Evolutionary conservation across 2,113 vertebrate genomes (phyloP).

Genomic region (Anguilla japonica): DNA sequence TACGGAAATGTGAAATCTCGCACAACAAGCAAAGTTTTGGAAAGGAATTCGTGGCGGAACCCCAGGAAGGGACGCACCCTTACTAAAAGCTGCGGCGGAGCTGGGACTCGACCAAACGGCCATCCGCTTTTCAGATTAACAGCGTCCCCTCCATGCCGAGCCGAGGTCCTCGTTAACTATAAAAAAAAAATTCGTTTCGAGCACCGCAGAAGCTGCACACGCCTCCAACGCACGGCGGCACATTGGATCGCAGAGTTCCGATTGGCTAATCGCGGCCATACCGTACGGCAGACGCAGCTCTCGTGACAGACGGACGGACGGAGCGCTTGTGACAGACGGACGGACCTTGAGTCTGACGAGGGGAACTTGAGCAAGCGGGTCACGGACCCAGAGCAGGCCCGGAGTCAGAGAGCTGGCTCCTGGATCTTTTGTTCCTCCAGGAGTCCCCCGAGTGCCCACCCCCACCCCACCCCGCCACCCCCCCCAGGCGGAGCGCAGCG

Average conservation of each 20-base stretch:
- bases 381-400: too few relatives aligned
- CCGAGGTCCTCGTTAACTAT: background rate
- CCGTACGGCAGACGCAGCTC: background rate
- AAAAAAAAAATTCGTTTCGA: background rate
- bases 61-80: too few relatives aligned
- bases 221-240: too few relatives aligned
- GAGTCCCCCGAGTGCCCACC: slow-evolving; percentile 44
- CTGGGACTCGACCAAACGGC: too few relatives aligned
- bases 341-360: background rate
- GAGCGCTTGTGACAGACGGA: background rate
- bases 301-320: background rate
- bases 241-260: background rate
- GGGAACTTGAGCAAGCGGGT: background rate
- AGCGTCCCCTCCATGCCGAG: too few relatives aligned
- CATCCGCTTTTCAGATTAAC: background rate
- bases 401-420: background rate
- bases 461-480: background rate
- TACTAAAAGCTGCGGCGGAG: too few relatives aligned
- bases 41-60: too few relatives aligned
- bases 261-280: background rate
- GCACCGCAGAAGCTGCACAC: too few relatives aligned
- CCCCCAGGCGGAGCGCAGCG: background rate
- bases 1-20: background rate
- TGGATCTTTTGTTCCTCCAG: slow-evolving; percentile 14
- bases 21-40: too few relatives aligned